These are phyloP conservation scores for Xerus rutilus DNA, from an alignment of 2,797 vertebrate species.

Conservation along the genomic window DNA sequence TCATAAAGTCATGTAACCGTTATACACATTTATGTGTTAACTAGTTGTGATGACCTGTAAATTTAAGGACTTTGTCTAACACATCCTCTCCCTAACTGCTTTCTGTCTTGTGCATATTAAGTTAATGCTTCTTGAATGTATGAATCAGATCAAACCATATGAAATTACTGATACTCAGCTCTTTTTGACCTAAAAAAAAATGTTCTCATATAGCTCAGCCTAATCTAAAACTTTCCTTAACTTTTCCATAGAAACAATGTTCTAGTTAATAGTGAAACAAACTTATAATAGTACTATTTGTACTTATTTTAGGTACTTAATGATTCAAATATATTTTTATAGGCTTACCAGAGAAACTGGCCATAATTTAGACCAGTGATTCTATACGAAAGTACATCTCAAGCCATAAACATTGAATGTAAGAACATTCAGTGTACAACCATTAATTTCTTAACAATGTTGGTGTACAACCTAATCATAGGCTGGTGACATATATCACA, in stretches of 20 bases:
- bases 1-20: not conserved
- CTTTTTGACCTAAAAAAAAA: not conserved
- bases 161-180: not conserved
- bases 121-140: not conserved
- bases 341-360: not conserved
- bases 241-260: constrained; percentile 10
- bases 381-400: not conserved
- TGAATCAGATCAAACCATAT: not conserved
- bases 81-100: not conserved
- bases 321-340: constrained; percentile 49
- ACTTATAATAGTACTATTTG: not conserved
- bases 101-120: not conserved
- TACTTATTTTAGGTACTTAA: not conserved
- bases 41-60: not conserved
- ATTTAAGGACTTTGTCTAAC: not conserved
- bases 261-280: constrained; percentile 39
- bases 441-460: no score
- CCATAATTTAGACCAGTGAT: not conserved
- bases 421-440: not conserved
- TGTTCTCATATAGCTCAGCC: constrained; percentile 14
- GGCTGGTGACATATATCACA: not conserved
- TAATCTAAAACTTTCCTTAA: constrained; percentile 27
- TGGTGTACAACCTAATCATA: not conserved
- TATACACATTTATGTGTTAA: not conserved
- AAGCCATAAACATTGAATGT: not conserved